These are phyloP conservation scores for Eupithecia tripunctaria DNA, from an alignment of 2,888 invertebrate species.

Conservation along the genomic window DNA sequence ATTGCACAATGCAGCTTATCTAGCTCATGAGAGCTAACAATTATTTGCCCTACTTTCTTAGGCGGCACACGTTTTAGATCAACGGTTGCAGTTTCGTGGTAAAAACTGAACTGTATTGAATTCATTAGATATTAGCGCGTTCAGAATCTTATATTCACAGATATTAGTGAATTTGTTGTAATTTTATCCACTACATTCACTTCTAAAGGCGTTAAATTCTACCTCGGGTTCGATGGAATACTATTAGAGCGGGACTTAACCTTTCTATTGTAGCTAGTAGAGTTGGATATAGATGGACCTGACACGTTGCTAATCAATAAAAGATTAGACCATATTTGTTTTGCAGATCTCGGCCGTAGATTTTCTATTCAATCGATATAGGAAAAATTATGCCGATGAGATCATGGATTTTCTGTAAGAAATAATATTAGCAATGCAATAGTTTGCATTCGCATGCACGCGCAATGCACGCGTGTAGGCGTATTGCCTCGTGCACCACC, in stretches of 20 bases:
- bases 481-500: slow-evolving; percentile 48
- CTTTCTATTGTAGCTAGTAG: not conserved
- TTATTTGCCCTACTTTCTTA: slow-evolving; percentile 76
- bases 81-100: slow-evolving; percentile 63
- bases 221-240: not conserved
- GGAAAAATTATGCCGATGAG: not conserved
- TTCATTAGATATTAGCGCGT: not conserved
- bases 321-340: not conserved
- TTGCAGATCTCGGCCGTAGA: not conserved
- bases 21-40: slow-evolving; percentile 71
- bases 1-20: slow-evolving; percentile 81
- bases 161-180: not conserved
- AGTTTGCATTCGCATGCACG: slow-evolving; percentile 62
- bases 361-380: not conserved
- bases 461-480: slow-evolving; percentile 46
- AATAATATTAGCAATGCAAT: slow-evolving; percentile 50
- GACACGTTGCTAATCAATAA: not conserved
- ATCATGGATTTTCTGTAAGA: slow-evolving; percentile 9
- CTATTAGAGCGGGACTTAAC: not conserved
- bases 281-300: not conserved
- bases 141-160: not conserved
- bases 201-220: not conserved
- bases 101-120: slow-evolving; percentile 1
- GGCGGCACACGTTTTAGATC: slow-evolving; percentile 53
- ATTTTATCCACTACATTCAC: not conserved